Evolutionary conservation across 2,113 vertebrate genomes (phyloP).

Genomic region (Excalfactoria chinensis): DNA sequence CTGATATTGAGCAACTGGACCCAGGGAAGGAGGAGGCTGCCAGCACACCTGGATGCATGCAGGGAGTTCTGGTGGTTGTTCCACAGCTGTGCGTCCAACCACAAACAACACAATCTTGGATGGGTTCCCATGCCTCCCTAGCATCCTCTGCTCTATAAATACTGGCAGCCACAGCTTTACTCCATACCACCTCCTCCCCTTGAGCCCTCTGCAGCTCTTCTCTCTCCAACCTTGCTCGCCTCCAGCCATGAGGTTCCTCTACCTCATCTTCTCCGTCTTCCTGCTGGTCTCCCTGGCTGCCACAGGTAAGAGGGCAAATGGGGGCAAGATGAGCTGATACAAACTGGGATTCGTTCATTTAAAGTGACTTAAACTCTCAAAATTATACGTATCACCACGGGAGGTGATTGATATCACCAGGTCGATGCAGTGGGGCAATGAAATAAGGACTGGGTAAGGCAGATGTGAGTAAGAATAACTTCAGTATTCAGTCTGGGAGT

Average conservation of each 20-base stretch:
- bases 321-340: not conserved
- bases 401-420: not conserved
- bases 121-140: not conserved
- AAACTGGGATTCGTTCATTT: not conserved
- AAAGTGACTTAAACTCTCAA: not conserved
- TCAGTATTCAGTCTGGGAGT: not conserved
- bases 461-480: not conserved
- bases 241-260: slow-evolving; percentile 63
- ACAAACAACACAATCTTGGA: not conserved
- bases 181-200: not conserved
- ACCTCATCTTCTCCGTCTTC: slow-evolving; percentile 21
- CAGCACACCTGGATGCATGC: accelerated
- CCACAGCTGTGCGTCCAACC: not conserved
- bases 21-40: not conserved
- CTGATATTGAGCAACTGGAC: not conserved
- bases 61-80: not conserved
- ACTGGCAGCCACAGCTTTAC: not conserved
- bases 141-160: slow-evolving; percentile 60
- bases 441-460: not conserved
- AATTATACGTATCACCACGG: not conserved
- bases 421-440: not conserved
- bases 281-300: slow-evolving; percentile 44
- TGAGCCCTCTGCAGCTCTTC: not conserved
- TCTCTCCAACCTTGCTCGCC: not conserved
- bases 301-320: slow-evolving; percentile 47